Evolutionary conservation across 2,797 vertebrate genomes (phyloP), one percentile per base, ranked within the genome.

Genomic region (Lepilemur ruficaudatus): DNA sequence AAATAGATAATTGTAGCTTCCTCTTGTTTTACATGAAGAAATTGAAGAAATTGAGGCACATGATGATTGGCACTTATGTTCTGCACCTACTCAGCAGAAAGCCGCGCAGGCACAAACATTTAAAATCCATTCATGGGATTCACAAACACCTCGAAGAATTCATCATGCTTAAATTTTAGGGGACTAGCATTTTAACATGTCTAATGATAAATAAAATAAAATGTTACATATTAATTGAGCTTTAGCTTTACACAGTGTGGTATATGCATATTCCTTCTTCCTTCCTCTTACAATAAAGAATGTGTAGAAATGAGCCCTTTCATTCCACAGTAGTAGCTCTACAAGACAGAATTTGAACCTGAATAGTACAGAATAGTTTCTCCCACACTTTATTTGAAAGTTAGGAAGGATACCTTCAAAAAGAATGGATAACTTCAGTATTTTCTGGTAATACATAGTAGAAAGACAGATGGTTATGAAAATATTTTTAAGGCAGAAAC

Each of bases 401-500:
- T 85, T 73, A 61, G 20, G 59, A 70, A 76, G 25, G 32, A 89
- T 50, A 18, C 23, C 23, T 57, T 95, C 30, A 79, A 91, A 97
- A 41, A 92, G 41, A 94, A 13, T 41, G 20, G 90, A 61, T 91
- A 48, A 55, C 32, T 94, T 35, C 70, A 32, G 35, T 30, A 52
- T 91, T 86, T 93, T 91, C 67, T 35, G 30, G 18, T 75, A 86
- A 92, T 59, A 93, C 92, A 93, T 41, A 55, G 32, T 50, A 83
- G 73, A 79, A 93, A 91, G 63, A 73, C 69, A 89, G 46, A 67
- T 67, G 52, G 18, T 73, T 91, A 86, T 76, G 52, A 89, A 97
- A 93, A 93, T 35, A 52, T 30, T 65, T 91, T 43, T 65, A 87
- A 81, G 84, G 61, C 52, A 96, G 70, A 87, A 86, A 84, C 23